Conservation (phyloP, 2,113 vertebrate species). For the Barbus barbus region DNA sequence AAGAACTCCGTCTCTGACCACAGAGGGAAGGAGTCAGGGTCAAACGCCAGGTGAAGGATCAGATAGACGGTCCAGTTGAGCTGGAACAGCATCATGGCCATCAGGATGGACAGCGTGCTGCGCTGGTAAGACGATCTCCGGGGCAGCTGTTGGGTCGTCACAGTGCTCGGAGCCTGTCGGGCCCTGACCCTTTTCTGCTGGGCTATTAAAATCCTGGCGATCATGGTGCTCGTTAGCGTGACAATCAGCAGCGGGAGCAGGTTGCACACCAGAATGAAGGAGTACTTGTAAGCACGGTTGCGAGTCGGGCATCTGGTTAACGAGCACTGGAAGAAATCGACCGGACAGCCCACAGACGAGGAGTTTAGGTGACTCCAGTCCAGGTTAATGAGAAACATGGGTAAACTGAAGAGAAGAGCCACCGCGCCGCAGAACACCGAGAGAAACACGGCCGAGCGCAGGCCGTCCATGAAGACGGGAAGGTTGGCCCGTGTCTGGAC, state of each 20-base stretch:
- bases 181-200: slow-evolving; percentile 56
- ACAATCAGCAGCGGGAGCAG: slow-evolving; percentile 72
- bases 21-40: slow-evolving; percentile 18
- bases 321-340: slow-evolving; percentile 69
- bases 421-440: slow-evolving; percentile 55
- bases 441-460: slow-evolving; percentile 49
- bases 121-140: slow-evolving; percentile 44
- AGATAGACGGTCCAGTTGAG: slow-evolving; percentile 72
- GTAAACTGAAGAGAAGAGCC: slow-evolving; percentile 53
- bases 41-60: slow-evolving; percentile 62
- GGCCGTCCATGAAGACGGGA: slow-evolving; percentile 67
- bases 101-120: slow-evolving; percentile 65
- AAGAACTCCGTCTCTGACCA: slow-evolving; percentile 73
- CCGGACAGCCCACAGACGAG: slow-evolving; percentile 54
- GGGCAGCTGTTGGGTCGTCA: slow-evolving; percentile 13
- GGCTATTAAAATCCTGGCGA: slow-evolving; percentile 62
- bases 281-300: slow-evolving; percentile 65
- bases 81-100: slow-evolving; percentile 74
- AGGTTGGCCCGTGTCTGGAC: slow-evolving; percentile 55
- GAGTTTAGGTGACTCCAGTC: slow-evolving; percentile 38
- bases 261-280: slow-evolving; percentile 62
- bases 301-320: slow-evolving; percentile 51
- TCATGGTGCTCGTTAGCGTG: slow-evolving; percentile 66
- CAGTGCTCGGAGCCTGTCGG: not conserved
- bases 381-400: slow-evolving; percentile 55